These are phyloP conservation scores for Theropithecus gelada DNA, from an alignment of 2,113 vertebrate genomes.

Conservation along the genomic window DNA sequence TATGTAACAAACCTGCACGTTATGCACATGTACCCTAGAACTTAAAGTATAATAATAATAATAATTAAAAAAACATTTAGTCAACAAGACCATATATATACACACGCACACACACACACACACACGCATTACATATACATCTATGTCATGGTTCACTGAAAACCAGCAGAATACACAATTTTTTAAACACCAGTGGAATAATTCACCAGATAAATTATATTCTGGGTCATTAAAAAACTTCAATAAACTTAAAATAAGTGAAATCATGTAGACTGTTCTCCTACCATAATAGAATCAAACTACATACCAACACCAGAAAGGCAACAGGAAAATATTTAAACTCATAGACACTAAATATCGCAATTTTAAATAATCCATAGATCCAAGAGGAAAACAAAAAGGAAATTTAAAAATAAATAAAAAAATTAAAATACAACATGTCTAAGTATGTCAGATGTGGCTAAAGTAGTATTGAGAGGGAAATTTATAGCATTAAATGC, in stretches of 20 bases:
- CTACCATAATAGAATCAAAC: neutral
- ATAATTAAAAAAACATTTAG: no score
- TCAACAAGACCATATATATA: no score
- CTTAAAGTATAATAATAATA: no score
- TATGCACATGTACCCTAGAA: no score
- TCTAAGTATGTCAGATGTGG: neutral
- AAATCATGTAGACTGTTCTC: neutral
- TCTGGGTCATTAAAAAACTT: neutral
- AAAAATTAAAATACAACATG: neutral
- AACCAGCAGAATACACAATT: neutral
- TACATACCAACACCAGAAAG: neutral
- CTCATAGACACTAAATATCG: neutral
- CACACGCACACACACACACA: no score
- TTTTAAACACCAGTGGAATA: neutral
- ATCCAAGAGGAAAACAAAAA: neutral
- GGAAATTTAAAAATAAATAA: neutral
- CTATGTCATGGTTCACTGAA: neutral
- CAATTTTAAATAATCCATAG: neutral
- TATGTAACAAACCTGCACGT: no score
- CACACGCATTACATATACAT: neutral
- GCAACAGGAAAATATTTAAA: conserved; percentile 6
- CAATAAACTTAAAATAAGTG: neutral
- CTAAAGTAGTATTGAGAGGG: neutral
- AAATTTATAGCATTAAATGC: neutral
- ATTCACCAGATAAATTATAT: neutral